Evolutionary conservation across 2,113 vertebrate species (phyloP), one percentile per base, ranked within the genome.

Genomic region (Thymallus thymallus): DNA sequence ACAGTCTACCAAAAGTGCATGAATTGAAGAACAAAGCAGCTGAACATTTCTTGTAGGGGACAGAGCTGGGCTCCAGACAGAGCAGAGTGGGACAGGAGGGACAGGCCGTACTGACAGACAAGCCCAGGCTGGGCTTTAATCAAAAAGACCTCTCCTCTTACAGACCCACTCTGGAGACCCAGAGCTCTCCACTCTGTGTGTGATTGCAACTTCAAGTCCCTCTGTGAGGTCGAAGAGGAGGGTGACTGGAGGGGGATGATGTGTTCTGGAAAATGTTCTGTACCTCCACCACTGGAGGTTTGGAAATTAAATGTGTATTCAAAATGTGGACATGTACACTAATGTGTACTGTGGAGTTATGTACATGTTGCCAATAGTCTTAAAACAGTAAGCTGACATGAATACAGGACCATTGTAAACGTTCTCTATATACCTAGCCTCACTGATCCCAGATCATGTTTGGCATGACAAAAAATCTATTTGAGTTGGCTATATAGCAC

Each of bases 51-150:
- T 26, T 26, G 26, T 26, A 9, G 35, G 9, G 35, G 35, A 41
- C 35, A 10, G 35, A 41, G 35, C 48, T 51, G 16, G 16, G 61
- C 23, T 16, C 5, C 61, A 29, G 4, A 5, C 61, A 30, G 61
- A 63, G 13, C 61, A 63, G 61, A 63, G 24, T 16, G 48, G 48
- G 48, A 14, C 48, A 51, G 48, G 35, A 41, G 35, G 10, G 9
- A 41, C 35, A 41, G 35, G 35, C 35, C 35, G 9, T 51, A 14
- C 79, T 76, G 82, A 82, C 56, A 68, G 7, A 13, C 71, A 76
- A 74, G 29, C 24, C 14, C 64, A 78, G 76, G 80, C 74, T 74
- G 20, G 76, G 80, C 72, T 56, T 78, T 74, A 82, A 87, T 87
- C 79, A 82, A 26, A 75, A 4, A 13, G 68, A 65, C 64, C 16